Evolutionary conservation across 2,113 vertebrate species (phyloP).

Genomic region (Plecturocebus donacophilus): DNA sequence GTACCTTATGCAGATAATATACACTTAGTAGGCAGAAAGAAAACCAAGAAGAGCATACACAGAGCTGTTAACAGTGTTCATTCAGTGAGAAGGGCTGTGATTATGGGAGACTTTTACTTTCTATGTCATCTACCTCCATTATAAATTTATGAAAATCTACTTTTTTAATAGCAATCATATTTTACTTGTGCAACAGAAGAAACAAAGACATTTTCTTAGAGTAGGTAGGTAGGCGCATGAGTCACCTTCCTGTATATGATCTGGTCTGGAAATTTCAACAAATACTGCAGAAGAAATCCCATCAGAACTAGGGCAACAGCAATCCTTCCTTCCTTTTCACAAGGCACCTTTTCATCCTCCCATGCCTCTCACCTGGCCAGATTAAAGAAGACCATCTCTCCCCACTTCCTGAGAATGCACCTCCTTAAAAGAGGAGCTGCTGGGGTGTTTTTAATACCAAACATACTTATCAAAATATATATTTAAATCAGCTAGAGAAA

Average conservation of each 20-base stretch:
- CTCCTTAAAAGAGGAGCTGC: not conserved
- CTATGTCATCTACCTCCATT: not conserved
- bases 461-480: conserved; percentile 16
- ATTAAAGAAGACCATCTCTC: not conserved
- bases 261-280: not conserved
- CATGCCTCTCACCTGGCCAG: not conserved
- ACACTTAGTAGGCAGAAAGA: not conserved
- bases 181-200: conserved; percentile 26
- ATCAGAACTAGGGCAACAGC: not conserved
- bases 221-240: not conserved
- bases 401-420: not conserved
- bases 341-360: not conserved
- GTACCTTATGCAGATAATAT: not conserved
- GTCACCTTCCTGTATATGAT: conserved; percentile 2
- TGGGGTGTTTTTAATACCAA: not conserved
- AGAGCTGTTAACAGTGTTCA: not conserved
- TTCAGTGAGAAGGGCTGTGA: not conserved
- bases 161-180: not conserved
- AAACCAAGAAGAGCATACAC: not conserved
- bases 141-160: conserved; percentile 36
- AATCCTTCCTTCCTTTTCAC: not conserved
- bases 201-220: conserved; percentile 34
- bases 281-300: not conserved
- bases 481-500: conserved; percentile 7
- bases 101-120: not conserved